Conservation (phyloP, 2,888 invertebrate species). For the Lasioglossum villosulum region DNA sequence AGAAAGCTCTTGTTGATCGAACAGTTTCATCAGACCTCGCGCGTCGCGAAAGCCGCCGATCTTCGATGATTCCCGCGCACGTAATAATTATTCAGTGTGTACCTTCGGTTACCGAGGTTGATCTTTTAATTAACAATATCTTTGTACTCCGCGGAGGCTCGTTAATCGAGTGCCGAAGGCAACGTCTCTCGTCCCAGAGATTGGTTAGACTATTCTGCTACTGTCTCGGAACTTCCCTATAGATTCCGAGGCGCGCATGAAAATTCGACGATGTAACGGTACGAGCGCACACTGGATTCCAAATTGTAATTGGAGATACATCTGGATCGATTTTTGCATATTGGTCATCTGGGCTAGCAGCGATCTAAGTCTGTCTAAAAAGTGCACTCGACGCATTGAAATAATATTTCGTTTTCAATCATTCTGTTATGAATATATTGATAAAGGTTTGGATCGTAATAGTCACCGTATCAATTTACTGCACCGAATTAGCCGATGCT, state of each 20-base stretch:
- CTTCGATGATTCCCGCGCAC: not conserved
- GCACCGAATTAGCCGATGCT: not conserved
- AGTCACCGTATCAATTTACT: not conserved
- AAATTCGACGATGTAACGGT: not conserved
- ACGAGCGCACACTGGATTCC: not conserved
- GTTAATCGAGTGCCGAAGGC: slow-evolving; percentile 54
- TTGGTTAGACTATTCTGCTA: not conserved
- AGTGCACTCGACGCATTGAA: not conserved
- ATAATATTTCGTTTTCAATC: accelerated
- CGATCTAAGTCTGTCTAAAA: not conserved
- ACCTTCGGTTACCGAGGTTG: slow-evolving; percentile 13
- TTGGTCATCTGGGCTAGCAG: not conserved
- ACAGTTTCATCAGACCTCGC: not conserved
- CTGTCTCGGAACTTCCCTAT: not conserved
- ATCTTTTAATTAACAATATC: slow-evolving; percentile 39
- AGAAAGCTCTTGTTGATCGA: not conserved
- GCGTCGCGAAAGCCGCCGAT: not conserved
- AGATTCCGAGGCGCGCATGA: not conserved
- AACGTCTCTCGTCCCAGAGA: slow-evolving; percentile 34
- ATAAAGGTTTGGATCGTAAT: not conserved
- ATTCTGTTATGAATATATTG: not conserved
- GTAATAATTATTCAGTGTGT: slow-evolving; percentile 3
- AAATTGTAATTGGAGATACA: not conserved
- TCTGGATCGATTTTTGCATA: not conserved
- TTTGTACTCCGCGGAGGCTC: slow-evolving; percentile 16